Percentiles rank a stretch among this genome's conserved stretches.
phyloP scores from a whole-genome alignment of 2,888 invertebrate species.

The Apamea epomidion region DNA sequence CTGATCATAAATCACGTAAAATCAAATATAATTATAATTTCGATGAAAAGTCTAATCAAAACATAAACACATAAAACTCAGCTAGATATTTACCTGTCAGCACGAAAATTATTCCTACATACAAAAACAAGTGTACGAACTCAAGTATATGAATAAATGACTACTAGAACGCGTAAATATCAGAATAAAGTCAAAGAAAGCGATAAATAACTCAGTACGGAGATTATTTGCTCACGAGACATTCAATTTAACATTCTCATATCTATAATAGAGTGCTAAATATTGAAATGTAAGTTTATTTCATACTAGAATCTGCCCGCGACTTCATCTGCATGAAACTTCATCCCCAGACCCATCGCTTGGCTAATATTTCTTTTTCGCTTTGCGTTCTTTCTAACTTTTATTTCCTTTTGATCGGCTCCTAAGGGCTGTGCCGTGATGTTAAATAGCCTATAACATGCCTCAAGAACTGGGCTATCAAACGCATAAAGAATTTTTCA shows the following conservation, averaged over 20 bases:
- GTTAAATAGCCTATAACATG: not conserved
- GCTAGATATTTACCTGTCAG: constrained; percentile 48
- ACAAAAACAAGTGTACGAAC: constrained; percentile 51
- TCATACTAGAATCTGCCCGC: not conserved
- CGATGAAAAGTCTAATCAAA: not conserved
- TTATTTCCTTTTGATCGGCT: not conserved
- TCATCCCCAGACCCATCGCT: too few relatives aligned
- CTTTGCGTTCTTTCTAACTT: too few relatives aligned
- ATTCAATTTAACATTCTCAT: constrained; percentile 53
- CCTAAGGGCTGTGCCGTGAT: not conserved
- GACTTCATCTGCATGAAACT: not conserved
- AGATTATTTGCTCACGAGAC: constrained; percentile 61
- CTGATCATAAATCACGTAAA: not conserved
- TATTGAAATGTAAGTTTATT: constrained; percentile 49
- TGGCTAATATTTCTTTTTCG: too few relatives aligned
- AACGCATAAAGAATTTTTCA: not conserved
- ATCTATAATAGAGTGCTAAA: constrained; percentile 55
- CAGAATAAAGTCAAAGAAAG: constrained; percentile 34
- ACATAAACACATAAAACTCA: constrained; percentile 8
- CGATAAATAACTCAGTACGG: constrained; percentile 58
- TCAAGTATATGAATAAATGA: constrained; percentile 59
- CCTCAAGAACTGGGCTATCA: not conserved
- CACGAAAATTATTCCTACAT: constrained; percentile 28
- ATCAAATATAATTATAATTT: too few relatives aligned
- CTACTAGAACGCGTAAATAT: constrained; percentile 51